Percentiles rank a stretch among this genome's conserved stretches.
These are phyloP conservation scores for Typhlichthys eigenmanni DNA, from an alignment of 2,797 vertebrate species.

Conservation along the genomic window DNA sequence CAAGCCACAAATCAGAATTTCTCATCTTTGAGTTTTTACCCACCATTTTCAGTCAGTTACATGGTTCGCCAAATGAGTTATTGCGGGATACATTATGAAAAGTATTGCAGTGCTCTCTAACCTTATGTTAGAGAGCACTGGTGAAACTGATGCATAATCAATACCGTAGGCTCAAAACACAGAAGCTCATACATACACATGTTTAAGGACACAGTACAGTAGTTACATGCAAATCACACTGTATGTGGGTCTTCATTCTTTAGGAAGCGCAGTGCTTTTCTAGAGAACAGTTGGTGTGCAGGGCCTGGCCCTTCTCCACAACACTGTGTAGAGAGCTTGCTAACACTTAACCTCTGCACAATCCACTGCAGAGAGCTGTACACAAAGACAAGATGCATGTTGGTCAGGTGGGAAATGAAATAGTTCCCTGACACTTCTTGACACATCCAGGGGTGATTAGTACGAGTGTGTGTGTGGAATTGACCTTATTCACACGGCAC, in stretches of 20 bases:
- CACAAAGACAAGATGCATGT: neutral
- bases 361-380: neutral
- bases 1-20: constrained; percentile 69
- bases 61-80: constrained; percentile 34
- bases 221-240: constrained; percentile 2
- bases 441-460: no score
- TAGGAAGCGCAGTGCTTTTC: constrained; percentile 23
- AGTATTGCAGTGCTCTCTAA: constrained; percentile 20
- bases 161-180: neutral
- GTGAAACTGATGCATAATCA: constrained; percentile 5
- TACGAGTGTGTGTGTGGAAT: no score
- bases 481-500: no score
- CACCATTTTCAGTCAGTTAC: constrained; percentile 27
- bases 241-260: constrained; percentile 12
- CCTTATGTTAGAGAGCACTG: constrained; percentile 4
- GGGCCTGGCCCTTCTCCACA: constrained; percentile 12
- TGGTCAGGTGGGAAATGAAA: neutral
- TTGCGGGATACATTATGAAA: constrained; percentile 29
- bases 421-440: no score
- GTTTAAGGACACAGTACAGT: constrained; percentile 5
- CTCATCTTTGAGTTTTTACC: constrained; percentile 57
- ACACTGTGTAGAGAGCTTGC: neutral
- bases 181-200: constrained; percentile 3
- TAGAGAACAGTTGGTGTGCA: constrained; percentile 21
- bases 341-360: constrained; percentile 1